Percentiles rank a stretch among this genome's conserved stretches.
These are phyloP conservation scores for Cichlasoma orientale DNA, from an alignment of 2,797 vertebrate species.

Conservation along the genomic window DNA sequence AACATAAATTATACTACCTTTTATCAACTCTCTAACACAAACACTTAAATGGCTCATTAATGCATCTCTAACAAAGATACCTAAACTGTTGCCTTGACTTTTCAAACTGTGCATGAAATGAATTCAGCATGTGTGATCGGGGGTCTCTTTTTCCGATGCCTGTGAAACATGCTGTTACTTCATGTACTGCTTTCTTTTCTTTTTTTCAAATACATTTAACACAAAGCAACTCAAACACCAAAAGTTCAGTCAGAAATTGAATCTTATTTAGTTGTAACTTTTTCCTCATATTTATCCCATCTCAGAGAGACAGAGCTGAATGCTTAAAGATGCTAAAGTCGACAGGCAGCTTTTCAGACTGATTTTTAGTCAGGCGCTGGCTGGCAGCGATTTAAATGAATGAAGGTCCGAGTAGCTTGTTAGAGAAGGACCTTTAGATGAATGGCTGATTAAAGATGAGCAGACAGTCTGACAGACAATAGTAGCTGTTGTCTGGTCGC, in stretches of 20 bases:
- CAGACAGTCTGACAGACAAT: slow-evolving; percentile 62
- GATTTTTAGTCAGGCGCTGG: slow-evolving; percentile 11
- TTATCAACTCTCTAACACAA: background rate
- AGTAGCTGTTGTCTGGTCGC: slow-evolving; percentile 65
- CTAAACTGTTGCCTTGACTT: background rate
- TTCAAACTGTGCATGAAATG: background rate
- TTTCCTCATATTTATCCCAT: background rate
- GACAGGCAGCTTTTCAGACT: slow-evolving; percentile 10
- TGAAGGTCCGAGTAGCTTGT: slow-evolving; percentile 37
- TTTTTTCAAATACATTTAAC: background rate
- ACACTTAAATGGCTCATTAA: background rate
- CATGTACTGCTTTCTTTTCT: background rate
- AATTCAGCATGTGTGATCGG: background rate
- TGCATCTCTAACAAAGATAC: background rate
- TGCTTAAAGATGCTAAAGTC: background rate
- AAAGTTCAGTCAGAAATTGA: background rate
- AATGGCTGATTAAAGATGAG: slow-evolving; percentile 59
- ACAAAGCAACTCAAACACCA: background rate
- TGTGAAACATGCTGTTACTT: background rate
- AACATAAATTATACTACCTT: slow-evolving; percentile 51
- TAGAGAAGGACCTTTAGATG: slow-evolving; percentile 42
- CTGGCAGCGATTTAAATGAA: slow-evolving; percentile 49
- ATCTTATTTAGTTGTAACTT: background rate
- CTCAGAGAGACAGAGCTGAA: slow-evolving; percentile 3
- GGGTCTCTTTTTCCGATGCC: background rate